phyloP scores from a whole-genome alignment of 1,140 invertebrate genomes.

The Melitaea cinxia region DNA sequence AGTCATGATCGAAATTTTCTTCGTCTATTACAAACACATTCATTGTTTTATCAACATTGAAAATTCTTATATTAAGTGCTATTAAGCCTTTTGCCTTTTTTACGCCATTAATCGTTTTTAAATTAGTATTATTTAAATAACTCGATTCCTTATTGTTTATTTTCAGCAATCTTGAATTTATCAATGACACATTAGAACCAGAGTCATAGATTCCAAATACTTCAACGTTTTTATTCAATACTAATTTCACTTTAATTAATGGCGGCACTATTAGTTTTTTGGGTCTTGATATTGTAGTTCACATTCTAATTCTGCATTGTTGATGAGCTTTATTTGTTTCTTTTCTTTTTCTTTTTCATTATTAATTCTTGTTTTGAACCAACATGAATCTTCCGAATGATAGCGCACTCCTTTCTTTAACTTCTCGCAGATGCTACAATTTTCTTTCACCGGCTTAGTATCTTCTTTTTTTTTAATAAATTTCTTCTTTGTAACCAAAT shows the following conservation, averaged over 20 bases:
- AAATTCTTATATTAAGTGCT: conserved; percentile 15
- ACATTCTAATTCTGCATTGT: conserved; percentile 27
- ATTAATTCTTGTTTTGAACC: conserved; percentile 31
- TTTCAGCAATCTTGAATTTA: neutral
- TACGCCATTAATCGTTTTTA: conserved; percentile 29
- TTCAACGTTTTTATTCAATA: neutral
- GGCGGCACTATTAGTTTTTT: conserved; percentile 3
- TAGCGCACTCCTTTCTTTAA: conserved; percentile 37
- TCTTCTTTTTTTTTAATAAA: conserved; percentile 4
- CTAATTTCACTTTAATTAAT: neutral
- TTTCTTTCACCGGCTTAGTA: conserved; percentile 1
- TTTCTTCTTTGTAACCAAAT: conserved; percentile 38
- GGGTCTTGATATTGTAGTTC: neutral
- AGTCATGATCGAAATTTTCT: conserved; percentile 50
- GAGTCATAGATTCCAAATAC: conserved; percentile 4
- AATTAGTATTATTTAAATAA: conserved; percentile 9
- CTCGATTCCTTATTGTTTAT: neutral
- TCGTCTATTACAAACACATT: conserved; percentile 50
- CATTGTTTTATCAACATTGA: conserved; percentile 39
- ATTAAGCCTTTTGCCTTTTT: conserved; percentile 16
- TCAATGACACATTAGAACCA: too few relatives aligned
- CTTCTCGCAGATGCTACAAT: conserved; percentile 38
- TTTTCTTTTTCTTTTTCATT: conserved; percentile 19
- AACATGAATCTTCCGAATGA: conserved; percentile 38
- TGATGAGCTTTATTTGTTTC: conserved; percentile 15